Conservation (phyloP, 1,140 invertebrate genomes). For the Lordiphosa clarofinis region DNA sequence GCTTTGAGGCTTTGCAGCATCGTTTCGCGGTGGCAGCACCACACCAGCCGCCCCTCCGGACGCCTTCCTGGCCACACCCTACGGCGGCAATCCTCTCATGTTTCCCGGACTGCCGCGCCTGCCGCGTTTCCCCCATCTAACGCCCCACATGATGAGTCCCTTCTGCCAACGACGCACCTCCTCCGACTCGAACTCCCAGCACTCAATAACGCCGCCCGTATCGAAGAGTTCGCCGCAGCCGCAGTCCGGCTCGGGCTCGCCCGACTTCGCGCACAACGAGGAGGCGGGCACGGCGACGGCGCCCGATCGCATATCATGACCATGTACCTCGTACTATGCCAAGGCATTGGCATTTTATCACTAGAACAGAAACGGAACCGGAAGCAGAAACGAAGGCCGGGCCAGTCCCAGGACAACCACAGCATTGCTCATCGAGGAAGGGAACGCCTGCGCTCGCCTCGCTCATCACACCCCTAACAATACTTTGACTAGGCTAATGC, state of each 20-base stretch:
- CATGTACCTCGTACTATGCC: conserved; percentile 73
- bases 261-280: conserved; percentile 29
- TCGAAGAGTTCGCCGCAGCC: conserved; percentile 51
- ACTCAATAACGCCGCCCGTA: conserved; percentile 77
- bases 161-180: conserved; percentile 68
- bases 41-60: conserved; percentile 3
- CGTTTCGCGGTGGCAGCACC: conserved; percentile 65
- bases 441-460: conserved; percentile 27
- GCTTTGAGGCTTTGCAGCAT: conserved; percentile 82
- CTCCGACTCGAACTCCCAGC: conserved; percentile 75
- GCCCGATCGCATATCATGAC: conserved; percentile 77
- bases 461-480: conserved; percentile 33
- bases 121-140: conserved; percentile 68
- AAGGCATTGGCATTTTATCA: conserved; percentile 75
- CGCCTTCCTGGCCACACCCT: conserved; percentile 75
- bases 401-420: conserved; percentile 17
- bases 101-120: conserved; percentile 81
- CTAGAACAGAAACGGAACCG: conserved; percentile 41
- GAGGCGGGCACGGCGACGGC: neutral
- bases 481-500: conserved; percentile 60
- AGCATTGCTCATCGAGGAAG: conserved; percentile 54
- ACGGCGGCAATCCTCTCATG: conserved; percentile 81
- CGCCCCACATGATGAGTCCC: conserved; percentile 66
- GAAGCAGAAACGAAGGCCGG: neutral
- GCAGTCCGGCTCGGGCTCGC: conserved; percentile 36